Base-by-base conservation (phyloP, 2,797 vertebrate genomes). In the Sylvilagus floridanus region DNA sequence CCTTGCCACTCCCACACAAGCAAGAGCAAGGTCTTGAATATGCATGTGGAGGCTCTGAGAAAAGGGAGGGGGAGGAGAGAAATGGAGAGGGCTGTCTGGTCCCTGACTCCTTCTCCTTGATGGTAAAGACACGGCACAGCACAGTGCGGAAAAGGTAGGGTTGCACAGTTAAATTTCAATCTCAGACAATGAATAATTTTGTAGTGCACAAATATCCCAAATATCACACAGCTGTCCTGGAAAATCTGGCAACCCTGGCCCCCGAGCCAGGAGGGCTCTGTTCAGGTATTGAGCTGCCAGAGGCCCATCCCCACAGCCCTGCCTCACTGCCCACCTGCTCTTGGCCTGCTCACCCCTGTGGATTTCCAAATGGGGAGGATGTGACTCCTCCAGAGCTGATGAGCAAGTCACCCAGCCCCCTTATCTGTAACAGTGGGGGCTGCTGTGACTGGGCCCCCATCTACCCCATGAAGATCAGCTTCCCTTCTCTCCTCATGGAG, bases 321-420 rank as follows among this genome's bases (percentile, higher is more conserved):
- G 9, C 16, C n/a, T 77, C 72, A 17, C 69, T 21, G 24, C 30
- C 16, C 13, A 47, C 22, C 63, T 78, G 35, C 19, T 62, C 19
- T 63, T 71, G 13, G 11, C 22, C 24, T 35, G n/a, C 21, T 16
- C 22, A 22, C 22, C 26, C 19, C 63, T 30, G 12, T 3, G 14
- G 11, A 21, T 4, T 9, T 75, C 75, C 1, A 3, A 21, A 30
- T 4, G 11, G 65, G 47, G 37, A 47, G 3, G 21, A 54, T 5
- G 2, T 54, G 30, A 42, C 30, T 79, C 88, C 37, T 82, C 5
- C 47, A 91, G 82, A 93, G 93, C 78, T 12, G 7, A 6, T n/a
- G 50, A 21, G 9, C 72, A 76, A 37, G 35, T 11, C 4, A 1
- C 69, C 63, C 9, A 16, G 9, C 1, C 57, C 77, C 2, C 0